These are phyloP conservation scores for Progne subis DNA, from an alignment of 2,113 vertebrate genomes.

Conservation along the genomic window DNA sequence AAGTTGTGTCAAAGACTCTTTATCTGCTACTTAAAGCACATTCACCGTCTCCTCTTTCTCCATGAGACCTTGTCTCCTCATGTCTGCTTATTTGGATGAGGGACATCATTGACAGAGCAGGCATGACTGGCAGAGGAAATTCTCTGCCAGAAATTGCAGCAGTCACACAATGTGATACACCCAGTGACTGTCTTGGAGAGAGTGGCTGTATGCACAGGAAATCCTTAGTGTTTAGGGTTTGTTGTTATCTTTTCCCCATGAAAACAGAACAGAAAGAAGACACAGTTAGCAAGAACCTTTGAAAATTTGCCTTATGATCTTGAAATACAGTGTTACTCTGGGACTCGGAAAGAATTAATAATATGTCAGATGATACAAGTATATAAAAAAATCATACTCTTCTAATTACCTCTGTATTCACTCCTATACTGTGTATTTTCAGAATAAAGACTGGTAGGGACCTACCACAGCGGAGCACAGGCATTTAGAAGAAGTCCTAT, in stretches of 20 bases:
- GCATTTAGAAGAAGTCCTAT: not conserved
- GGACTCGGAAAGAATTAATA: not conserved
- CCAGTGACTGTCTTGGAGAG: not conserved
- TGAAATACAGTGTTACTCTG: not conserved
- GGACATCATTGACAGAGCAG: not conserved
- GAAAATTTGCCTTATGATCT: not conserved
- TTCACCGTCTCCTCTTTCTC: not conserved
- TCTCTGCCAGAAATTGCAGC: not conserved
- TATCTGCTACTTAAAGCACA: not conserved
- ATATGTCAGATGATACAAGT: accelerated
- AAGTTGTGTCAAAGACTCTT: not conserved
- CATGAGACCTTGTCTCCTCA: not conserved
- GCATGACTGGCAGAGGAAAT: not conserved
- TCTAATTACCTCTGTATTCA: not conserved
- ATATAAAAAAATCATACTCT: not conserved
- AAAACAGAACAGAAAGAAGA: conserved; percentile 1
- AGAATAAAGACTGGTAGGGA: not conserved
- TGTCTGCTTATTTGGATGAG: not conserved
- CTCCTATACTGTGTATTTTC: not conserved
- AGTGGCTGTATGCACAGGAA: not conserved
- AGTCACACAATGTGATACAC: not conserved
- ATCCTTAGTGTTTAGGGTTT: not conserved
- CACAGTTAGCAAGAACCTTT: not conserved
- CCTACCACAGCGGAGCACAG: not conserved
- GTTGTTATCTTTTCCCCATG: not conserved